Base-by-base conservation (phyloP, 2,888 invertebrate species). In the Baronia brevicornis region DNA sequence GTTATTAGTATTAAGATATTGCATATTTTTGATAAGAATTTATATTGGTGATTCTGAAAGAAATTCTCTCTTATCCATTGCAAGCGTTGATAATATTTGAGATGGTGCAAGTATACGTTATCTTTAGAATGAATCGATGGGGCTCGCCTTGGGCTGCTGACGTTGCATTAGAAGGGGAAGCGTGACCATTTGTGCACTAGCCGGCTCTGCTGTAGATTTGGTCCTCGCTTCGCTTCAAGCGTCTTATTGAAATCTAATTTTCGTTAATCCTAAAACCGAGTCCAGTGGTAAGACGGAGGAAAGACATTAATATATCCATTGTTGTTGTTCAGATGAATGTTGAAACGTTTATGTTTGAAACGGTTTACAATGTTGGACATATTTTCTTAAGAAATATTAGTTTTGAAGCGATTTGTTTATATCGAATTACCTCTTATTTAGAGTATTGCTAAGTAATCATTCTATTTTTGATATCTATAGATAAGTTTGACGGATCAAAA, bases 171-270 rank as follows among this genome's bases (percentile, higher is more conserved):
- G 62, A 67, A 68, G 60, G 60, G 65, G 60, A 57, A 70, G 61
- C 74, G 72, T 78, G 77, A 71, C 73, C 70, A 69, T 70, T 72
- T 65, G 64, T 54, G 62, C 62, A 59, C 62, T 68, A 61, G 63
- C 57, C 67, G 63, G 70, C 68, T 72, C 65, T 64, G 59, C 60
- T 65, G 70, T 65, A 65, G 72, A 67, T 72, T 70, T 69, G 70
- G 68, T 62, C 60, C 64, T 53, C 62, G 65, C 58, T 58, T 55
- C 65, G 69, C 54, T 62, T 69, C 73, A 71, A 73, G 63, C 78
- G 72, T 79, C 78, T 80, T 79, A 80, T 80, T 79, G 82, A 79
- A 82, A 82, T 80, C 74, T 75, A 79, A 80, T 82, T 80, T 80
- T 78, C 75, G 71, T 63, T 80, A 80, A 80, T 79, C 80, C 77